Base-by-base conservation (phyloP, 2,888 invertebrate species). In the Noctua janthe region DNA sequence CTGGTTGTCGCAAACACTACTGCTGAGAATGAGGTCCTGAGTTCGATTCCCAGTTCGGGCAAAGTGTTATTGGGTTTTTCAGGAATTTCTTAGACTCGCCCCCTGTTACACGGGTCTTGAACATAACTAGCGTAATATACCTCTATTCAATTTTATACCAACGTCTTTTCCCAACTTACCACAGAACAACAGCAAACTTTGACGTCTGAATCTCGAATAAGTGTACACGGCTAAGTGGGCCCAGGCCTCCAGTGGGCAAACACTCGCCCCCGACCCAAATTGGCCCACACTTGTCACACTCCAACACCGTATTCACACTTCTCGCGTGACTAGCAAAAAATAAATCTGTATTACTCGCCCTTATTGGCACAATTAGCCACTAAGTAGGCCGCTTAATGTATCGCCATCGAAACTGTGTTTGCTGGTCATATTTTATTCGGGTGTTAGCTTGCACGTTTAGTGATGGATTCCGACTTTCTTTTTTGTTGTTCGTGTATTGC, bases 281-380 rank as follows among this genome's bases (percentile, higher is more conserved):
- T 94, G 92, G 92, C 93, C 88, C 84, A 94, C 93, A 92, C 94
- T 94, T 94, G 94, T 94, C 94, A 93, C 92, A 91, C 89, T 88
- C 77, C 81, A 84, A 82, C 84, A 75, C 89, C 84, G 87, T 89
- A 90, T 92, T 91, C 91, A 90, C 90, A 90, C 91, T 88, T 88
- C 91, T 94, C 91, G 93, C 93, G 93, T 94, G 93, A 94, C 94
- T 91, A 88, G 91, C 91, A 90, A 91, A 93, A 94, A 92, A 91
- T 87, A 89, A 90, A 90, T 90, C 86, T 88, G 90, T 92, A 91
- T 92, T 91, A 90, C 91, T 92, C 85, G 90, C 91, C 90, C 88
- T 91, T 91, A 92, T 93, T 93, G 90, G 91, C 90, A 91, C 92
- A 92, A 94, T 94, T 94, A 87, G 80, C 75, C 64, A 73, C 83